phyloP scores from a whole-genome alignment of 2,113 vertebrate genomes.

The Crypturellus undulatus region DNA sequence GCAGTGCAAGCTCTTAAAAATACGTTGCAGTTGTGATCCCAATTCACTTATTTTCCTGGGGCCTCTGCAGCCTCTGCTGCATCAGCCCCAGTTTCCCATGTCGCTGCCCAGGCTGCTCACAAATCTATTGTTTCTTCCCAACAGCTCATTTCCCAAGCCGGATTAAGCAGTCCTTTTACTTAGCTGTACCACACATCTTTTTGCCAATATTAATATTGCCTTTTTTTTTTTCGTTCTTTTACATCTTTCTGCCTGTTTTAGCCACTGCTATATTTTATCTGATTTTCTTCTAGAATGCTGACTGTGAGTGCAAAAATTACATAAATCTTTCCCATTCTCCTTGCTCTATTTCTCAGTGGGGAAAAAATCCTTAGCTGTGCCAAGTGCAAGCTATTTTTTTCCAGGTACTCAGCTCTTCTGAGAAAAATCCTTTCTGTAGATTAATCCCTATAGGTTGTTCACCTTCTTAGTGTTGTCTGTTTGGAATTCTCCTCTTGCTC shows the following conservation, averaged over 20 bases:
- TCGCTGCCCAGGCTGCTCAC: neutral
- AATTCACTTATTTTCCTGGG: fast-evolving
- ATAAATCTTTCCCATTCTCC: neutral
- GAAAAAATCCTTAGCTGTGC: neutral
- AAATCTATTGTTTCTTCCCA: neutral
- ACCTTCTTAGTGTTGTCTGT: neutral
- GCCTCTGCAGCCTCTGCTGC: neutral
- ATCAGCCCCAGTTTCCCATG: fast-evolving
- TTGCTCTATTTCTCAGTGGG: neutral
- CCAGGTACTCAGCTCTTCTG: neutral
- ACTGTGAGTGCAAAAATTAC: neutral
- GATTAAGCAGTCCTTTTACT: neutral
- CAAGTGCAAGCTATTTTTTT: neutral
- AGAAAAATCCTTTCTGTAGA: neutral
- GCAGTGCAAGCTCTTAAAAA: neutral
- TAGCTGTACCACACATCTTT: neutral
- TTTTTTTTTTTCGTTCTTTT: neutral
- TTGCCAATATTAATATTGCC: neutral
- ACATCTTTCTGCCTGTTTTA: neutral
- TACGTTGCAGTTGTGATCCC: neutral
- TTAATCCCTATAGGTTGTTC: neutral
- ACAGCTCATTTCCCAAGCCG: neutral
- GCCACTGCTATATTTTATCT: neutral
- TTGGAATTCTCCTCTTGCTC: neutral
- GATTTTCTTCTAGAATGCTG: conserved; percentile 10